Conservation (phyloP, 2,888 invertebrate species). For the Biston stratarius region DNA sequence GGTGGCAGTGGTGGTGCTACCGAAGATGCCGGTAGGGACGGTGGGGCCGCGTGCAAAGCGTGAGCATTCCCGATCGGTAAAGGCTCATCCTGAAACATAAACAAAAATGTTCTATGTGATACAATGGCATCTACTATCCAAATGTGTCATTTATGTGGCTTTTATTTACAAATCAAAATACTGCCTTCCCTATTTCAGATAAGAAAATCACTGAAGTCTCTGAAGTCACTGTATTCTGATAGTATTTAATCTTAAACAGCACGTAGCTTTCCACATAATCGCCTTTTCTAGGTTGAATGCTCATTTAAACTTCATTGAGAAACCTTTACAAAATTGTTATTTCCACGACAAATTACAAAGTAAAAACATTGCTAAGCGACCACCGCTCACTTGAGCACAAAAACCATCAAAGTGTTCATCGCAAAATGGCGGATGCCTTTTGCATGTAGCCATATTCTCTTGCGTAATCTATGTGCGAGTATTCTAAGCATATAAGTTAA, state of each 20-base stretch:
- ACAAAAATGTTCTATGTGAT: neutral
- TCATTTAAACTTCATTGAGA: conserved; percentile 50
- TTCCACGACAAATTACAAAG: conserved; percentile 54
- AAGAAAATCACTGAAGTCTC: conserved; percentile 21
- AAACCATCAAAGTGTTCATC: conserved; percentile 72
- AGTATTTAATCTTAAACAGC: conserved; percentile 32
- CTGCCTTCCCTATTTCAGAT: conserved; percentile 5
- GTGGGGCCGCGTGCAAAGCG: conserved; percentile 69
- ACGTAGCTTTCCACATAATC: conserved; percentile 49
- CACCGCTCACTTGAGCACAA: conserved; percentile 73
- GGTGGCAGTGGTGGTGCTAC: conserved; percentile 50
- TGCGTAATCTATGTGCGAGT: conserved; percentile 65
- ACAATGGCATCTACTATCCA: neutral
- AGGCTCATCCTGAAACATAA: conserved; percentile 71
- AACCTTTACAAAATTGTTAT: conserved; percentile 54
- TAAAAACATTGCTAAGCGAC: conserved; percentile 56
- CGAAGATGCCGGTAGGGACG: conserved; percentile 48
- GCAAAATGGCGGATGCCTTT: conserved; percentile 76
- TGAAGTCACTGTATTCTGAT: conserved; percentile 36
- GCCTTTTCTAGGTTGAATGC: conserved; percentile 48
- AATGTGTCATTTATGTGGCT: neutral
- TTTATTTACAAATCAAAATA: neutral
- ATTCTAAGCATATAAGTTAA: conserved; percentile 35
- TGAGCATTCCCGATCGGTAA: conserved; percentile 79
- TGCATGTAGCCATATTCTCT: conserved; percentile 58